phyloP scores from a whole-genome alignment of 2,888 invertebrate species.

The Plebejus argus region DNA sequence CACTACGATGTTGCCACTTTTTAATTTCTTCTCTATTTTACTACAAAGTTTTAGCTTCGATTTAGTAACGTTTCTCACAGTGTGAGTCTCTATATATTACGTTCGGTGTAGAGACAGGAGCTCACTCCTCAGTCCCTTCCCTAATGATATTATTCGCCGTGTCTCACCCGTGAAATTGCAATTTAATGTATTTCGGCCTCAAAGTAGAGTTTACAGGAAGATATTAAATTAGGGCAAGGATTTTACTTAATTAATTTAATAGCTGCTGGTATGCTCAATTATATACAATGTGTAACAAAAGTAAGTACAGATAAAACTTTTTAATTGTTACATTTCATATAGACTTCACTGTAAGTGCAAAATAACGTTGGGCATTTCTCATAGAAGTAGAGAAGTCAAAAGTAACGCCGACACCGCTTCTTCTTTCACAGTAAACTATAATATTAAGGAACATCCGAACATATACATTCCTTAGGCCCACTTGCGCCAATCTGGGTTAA shows the following conservation, averaged over 20 bases:
- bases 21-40: too few relatives aligned
- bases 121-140: not conserved
- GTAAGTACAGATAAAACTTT: too few relatives aligned
- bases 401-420: too few relatives aligned
- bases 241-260: not conserved
- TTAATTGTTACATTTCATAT: not conserved
- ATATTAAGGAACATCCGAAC: too few relatives aligned
- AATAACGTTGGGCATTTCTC: too few relatives aligned
- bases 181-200: not conserved
- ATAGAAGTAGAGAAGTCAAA: too few relatives aligned
- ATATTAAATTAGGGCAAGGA: not conserved
- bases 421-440: too few relatives aligned
- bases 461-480: too few relatives aligned
- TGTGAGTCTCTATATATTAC: not conserved
- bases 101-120: not conserved
- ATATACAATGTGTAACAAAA: not conserved
- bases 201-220: not conserved
- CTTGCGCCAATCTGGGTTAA: too few relatives aligned
- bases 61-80: too few relatives aligned
- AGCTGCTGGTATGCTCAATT: not conserved
- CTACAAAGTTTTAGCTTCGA: too few relatives aligned
- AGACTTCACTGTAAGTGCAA: not conserved
- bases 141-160: not conserved
- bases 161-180: constrained; percentile 9
- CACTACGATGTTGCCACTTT: too few relatives aligned